phyloP scores from a whole-genome alignment of 2,113 vertebrate genomes.

The Thryonomys swinderianus region DNA sequence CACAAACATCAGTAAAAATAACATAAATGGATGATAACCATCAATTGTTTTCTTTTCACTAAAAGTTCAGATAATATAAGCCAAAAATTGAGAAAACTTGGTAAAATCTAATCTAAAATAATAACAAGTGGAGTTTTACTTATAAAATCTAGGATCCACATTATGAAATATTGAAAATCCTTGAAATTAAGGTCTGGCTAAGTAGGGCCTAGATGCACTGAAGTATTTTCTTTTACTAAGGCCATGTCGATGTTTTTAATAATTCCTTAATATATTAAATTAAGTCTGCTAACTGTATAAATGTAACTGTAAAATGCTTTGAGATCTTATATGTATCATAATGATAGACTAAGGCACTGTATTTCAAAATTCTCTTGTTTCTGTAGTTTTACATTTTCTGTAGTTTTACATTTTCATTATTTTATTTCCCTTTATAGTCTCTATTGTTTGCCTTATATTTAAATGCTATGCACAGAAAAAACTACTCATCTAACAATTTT shows the following conservation, averaged over 20 bases:
- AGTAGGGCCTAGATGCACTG: neutral
- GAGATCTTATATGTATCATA: no score
- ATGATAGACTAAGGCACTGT: neutral
- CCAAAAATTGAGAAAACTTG: neutral
- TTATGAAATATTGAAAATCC: neutral
- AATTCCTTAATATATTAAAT: neutral
- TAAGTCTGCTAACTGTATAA: neutral
- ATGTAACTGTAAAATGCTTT: neutral
- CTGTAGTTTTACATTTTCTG: neutral
- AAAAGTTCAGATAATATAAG: neutral
- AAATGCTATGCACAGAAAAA: neutral
- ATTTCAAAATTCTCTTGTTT: slow-evolving; percentile 5
- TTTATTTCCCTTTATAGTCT: neutral
- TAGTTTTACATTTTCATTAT: neutral
- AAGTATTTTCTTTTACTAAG: slow-evolving; percentile 41
- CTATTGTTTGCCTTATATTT: neutral
- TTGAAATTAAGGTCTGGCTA: neutral
- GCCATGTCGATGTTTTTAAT: neutral
- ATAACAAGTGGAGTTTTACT: neutral
- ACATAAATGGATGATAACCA: neutral
- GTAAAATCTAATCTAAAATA: neutral
- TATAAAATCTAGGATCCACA: neutral
- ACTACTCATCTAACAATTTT: neutral
- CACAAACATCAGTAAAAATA: neutral
- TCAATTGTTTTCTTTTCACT: neutral